Evolutionary conservation across 2,113 vertebrate genomes (phyloP).

Genomic region (Vulpes lagopus): DNA sequence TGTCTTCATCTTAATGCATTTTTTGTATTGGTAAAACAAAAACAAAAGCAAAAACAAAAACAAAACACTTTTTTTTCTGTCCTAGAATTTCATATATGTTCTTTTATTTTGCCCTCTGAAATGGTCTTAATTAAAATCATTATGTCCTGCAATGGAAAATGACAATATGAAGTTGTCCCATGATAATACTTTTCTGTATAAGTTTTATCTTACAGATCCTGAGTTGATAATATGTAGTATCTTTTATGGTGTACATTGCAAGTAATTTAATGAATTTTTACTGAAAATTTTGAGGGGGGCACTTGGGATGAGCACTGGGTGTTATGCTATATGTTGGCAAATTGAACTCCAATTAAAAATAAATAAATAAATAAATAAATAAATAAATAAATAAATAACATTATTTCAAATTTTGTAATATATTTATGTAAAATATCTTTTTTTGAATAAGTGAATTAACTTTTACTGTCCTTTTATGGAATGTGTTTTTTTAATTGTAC

Average conservation of each 20-base stretch:
- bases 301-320: too few species aligned
- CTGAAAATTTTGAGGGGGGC: too few species aligned
- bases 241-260: neutral
- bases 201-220: neutral
- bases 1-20: neutral
- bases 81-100: neutral
- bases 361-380: neutral
- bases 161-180: neutral
- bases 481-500: neutral
- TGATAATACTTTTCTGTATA: neutral
- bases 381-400: neutral
- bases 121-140: slow-evolving; percentile 7
- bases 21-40: neutral
- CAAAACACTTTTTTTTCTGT: neutral
- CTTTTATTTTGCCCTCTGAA: neutral
- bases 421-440: neutral
- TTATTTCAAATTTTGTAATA: neutral
- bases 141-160: neutral
- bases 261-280: too few species aligned
- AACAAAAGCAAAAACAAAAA: neutral
- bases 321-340: too few species aligned
- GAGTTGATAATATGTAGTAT: neutral
- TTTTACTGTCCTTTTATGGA: neutral
- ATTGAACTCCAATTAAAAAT: too few species aligned
- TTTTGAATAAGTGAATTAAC: neutral